These are phyloP conservation scores for Cheiracanthium punctorium DNA, from an alignment of 2,888 invertebrate species.

Conservation along the genomic window DNA sequence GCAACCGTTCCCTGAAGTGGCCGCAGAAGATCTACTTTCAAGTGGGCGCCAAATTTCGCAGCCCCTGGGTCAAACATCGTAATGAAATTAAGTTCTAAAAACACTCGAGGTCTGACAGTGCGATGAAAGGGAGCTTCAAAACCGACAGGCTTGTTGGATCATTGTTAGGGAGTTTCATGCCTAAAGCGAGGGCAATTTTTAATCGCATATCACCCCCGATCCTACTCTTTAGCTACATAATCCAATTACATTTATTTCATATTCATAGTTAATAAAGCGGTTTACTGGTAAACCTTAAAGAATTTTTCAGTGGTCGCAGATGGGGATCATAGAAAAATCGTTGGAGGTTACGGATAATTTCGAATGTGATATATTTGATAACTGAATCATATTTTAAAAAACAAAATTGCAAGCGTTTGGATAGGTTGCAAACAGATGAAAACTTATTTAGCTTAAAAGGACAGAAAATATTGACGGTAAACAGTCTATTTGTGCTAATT, in stretches of 20 bases:
- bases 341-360: no score
- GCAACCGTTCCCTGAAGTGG: slow-evolving; percentile 35
- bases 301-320: slow-evolving; percentile 24
- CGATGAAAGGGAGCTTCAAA: slow-evolving; percentile 54
- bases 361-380: no score
- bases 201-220: slow-evolving; percentile 29
- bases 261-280: slow-evolving; percentile 28
- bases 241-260: slow-evolving; percentile 31
- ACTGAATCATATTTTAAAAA: no score
- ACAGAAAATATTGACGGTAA: no score
- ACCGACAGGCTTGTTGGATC: slow-evolving; percentile 7
- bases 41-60: slow-evolving; percentile 23
- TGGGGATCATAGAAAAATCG: neutral
- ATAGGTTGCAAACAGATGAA: no score
- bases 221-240: neutral
- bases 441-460: no score
- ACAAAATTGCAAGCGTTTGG: no score
- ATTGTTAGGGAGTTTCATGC: neutral
- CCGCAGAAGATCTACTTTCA: slow-evolving; percentile 61
- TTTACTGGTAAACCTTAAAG: slow-evolving; percentile 36
- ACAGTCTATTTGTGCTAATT: no score
- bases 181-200: slow-evolving; percentile 30
- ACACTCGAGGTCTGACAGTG: slow-evolving; percentile 65
- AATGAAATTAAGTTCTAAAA: slow-evolving; percentile 65
- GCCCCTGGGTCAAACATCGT: slow-evolving; percentile 37